These are phyloP conservation scores for Drosophila leonis DNA, from an alignment of 2,888 invertebrate genomes.

Conservation along the genomic window DNA sequence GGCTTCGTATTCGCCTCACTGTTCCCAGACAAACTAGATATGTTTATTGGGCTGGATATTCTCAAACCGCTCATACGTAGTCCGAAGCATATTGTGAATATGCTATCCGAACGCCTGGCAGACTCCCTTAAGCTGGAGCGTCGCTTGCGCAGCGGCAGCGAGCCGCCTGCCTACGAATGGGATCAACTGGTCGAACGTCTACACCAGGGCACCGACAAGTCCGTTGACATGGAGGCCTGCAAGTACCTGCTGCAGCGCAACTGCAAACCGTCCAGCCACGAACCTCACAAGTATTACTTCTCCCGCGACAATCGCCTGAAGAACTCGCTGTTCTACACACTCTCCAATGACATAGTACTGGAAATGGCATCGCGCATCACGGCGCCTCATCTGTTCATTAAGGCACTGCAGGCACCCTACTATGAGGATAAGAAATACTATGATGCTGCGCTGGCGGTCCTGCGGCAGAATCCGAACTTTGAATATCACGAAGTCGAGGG, in stretches of 20 bases:
- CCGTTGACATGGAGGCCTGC: slow-evolving; percentile 87
- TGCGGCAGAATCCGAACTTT: slow-evolving; percentile 87
- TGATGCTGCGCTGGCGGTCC: slow-evolving; percentile 86
- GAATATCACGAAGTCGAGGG: slow-evolving; percentile 88
- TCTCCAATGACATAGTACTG: slow-evolving; percentile 86
- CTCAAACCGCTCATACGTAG: slow-evolving; percentile 80
- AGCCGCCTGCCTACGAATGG: slow-evolving; percentile 88
- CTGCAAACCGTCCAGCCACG: slow-evolving; percentile 86
- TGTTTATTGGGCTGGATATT: slow-evolving; percentile 82
- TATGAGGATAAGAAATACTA: slow-evolving; percentile 87
- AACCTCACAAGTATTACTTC: slow-evolving; percentile 88
- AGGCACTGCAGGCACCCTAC: slow-evolving; percentile 87
- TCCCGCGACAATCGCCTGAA: slow-evolving; percentile 89
- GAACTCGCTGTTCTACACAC: slow-evolving; percentile 70
- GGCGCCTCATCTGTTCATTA: slow-evolving; percentile 89
- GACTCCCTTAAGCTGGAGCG: slow-evolving; percentile 85
- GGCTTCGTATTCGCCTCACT: slow-evolving; percentile 88
- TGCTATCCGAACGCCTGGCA: slow-evolving; percentile 84
- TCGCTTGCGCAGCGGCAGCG: slow-evolving; percentile 79
- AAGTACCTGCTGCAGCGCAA: slow-evolving; percentile 87
- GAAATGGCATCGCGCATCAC: slow-evolving; percentile 87
- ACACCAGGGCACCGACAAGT: slow-evolving; percentile 87
- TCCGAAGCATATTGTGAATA: slow-evolving; percentile 63
- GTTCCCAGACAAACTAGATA: slow-evolving; percentile 87
- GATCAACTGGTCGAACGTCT: slow-evolving; percentile 88